These are phyloP conservation scores for Ranitomeya imitator DNA, from an alignment of 2,113 vertebrate genomes.

Conservation along the genomic window DNA sequence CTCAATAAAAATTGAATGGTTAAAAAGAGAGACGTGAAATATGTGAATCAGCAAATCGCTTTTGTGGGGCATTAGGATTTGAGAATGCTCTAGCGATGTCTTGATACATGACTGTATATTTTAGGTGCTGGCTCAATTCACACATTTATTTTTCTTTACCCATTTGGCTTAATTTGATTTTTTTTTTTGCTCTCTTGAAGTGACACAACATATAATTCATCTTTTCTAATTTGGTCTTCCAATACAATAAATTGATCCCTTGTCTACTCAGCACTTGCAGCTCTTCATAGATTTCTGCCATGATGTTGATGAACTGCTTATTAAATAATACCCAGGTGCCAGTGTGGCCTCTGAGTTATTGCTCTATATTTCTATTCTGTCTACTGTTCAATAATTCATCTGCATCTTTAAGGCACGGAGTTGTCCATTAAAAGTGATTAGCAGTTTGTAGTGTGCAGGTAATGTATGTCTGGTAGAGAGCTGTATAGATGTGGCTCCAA, in stretches of 20 bases:
- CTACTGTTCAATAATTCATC: neutral
- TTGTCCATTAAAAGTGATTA: neutral
- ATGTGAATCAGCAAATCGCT: too few relatives aligned
- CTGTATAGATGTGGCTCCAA: neutral
- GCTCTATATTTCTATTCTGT: neutral
- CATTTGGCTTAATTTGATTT: too few relatives aligned
- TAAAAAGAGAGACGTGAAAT: too few relatives aligned
- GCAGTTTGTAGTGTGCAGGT: neutral
- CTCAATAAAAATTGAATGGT: too few relatives aligned
- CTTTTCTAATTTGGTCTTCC: neutral
- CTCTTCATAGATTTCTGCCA: constrained; percentile 3
- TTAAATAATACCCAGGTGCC: neutral
- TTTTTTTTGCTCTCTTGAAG: too few relatives aligned
- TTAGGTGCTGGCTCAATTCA: too few relatives aligned
- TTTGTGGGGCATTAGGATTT: too few relatives aligned
- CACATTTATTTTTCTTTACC: too few relatives aligned
- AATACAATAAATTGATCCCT: constrained; percentile 32
- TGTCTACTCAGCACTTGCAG: neutral
- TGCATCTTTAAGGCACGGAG: neutral
- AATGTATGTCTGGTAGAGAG: too few relatives aligned
- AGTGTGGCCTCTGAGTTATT: neutral
- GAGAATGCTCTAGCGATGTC: too few relatives aligned
- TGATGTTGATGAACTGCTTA: constrained; percentile 11
- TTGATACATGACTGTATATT: too few relatives aligned
- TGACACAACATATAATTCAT: neutral